Conservation (phyloP, 2,113 vertebrate genomes). For the Embiotoca jacksoni region DNA sequence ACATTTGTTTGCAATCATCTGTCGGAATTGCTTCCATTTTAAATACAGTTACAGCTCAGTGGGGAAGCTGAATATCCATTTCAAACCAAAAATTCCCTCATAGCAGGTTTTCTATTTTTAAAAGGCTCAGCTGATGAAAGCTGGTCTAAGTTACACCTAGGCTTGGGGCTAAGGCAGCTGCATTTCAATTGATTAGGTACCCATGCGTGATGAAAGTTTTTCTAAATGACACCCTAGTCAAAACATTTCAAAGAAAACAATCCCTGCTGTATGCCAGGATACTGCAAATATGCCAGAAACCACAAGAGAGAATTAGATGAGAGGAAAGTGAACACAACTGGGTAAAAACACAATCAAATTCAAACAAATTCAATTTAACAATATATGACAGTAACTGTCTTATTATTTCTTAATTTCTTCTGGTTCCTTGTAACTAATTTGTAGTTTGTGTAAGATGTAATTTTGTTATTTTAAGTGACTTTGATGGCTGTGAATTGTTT, state of each 20-base stretch:
- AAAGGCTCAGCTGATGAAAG: slow-evolving; percentile 73
- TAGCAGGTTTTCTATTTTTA: slow-evolving; percentile 73
- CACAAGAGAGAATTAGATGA: slow-evolving; percentile 73
- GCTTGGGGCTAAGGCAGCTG: slow-evolving; percentile 67
- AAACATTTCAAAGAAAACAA: slow-evolving; percentile 77
- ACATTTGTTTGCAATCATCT: slow-evolving; percentile 29
- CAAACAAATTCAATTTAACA: slow-evolving; percentile 62
- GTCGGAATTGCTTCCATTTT: slow-evolving; percentile 22
- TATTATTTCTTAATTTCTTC: slow-evolving; percentile 62
- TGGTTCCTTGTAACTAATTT: slow-evolving; percentile 64
- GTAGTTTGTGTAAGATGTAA: slow-evolving; percentile 61
- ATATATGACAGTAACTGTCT: slow-evolving; percentile 71
- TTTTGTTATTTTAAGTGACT: slow-evolving; percentile 60
- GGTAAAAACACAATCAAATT: slow-evolving; percentile 49
- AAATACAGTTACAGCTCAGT: slow-evolving; percentile 33
- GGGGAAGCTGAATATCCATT: slow-evolving; percentile 59
- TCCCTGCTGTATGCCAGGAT: slow-evolving; percentile 64
- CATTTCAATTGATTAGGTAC: slow-evolving; percentile 78
- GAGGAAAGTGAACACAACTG: slow-evolving; percentile 56
- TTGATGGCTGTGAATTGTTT: slow-evolving; percentile 41
- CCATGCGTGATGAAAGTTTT: slow-evolving; percentile 76
- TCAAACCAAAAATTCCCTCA: slow-evolving; percentile 68
- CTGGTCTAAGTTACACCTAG: slow-evolving; percentile 67
- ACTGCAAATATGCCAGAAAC: slow-evolving; percentile 72
- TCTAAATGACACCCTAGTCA: slow-evolving; percentile 74